Evolutionary conservation across 2,113 vertebrate genomes (phyloP).

Genomic region (Nothoprocta perdicaria): DNA sequence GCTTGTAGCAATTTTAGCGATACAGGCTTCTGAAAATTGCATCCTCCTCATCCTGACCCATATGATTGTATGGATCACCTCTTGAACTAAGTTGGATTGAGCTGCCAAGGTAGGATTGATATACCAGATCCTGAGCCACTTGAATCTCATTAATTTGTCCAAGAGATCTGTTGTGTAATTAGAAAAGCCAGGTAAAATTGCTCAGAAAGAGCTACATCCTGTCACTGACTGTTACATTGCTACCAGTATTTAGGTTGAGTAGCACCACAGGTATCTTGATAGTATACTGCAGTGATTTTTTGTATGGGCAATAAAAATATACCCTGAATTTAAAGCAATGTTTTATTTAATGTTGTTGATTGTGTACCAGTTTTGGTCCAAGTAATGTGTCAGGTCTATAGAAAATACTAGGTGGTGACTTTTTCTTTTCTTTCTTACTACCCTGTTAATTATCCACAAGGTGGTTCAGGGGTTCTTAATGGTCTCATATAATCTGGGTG

Average conservation of each 20-base stretch:
- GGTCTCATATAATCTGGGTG: constrained; percentile 87
- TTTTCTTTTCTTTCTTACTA: not conserved
- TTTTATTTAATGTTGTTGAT: not conserved
- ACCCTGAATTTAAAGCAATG: not conserved
- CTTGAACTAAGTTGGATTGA: not conserved
- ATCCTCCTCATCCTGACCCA: not conserved
- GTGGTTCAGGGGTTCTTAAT: constrained; percentile 83
- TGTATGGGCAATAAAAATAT: not conserved
- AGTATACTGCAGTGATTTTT: not conserved
- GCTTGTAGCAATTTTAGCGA: not conserved
- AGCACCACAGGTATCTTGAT: not conserved
- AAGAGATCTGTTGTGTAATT: not conserved
- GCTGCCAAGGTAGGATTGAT: not conserved
- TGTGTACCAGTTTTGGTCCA: not conserved
- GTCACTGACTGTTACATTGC: not conserved
- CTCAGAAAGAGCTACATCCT: not conserved
- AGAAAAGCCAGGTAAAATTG: not conserved
- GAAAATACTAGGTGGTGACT: not conserved
- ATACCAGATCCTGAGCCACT: not conserved
- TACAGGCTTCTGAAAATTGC: not conserved
- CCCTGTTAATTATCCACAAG: constrained; percentile 69
- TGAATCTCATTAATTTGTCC: not conserved
- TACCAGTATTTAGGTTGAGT: not conserved
- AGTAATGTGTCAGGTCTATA: not conserved
- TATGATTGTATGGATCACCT: not conserved